Conservation (phyloP, 2,797 vertebrate genomes). For the Triplophysa yarkandensis region DNA sequence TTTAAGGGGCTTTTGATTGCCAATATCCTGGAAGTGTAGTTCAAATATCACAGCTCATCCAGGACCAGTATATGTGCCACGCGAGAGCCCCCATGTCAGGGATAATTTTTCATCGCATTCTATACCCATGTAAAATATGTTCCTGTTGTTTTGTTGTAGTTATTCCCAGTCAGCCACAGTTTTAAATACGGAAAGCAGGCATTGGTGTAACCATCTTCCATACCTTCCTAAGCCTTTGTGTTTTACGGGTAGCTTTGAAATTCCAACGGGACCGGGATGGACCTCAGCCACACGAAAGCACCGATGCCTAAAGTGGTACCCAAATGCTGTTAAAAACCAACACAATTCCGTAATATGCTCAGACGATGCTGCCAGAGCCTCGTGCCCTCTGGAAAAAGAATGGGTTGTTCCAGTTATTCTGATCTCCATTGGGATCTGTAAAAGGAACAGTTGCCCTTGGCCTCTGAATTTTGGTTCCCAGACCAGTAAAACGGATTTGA, state of each 20-base stretch:
- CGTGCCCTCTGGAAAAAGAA: conserved; percentile 54
- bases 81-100: conserved; percentile 61
- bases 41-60: conserved; percentile 65
- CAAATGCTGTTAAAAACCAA: conserved; percentile 59
- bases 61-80: conserved; percentile 63
- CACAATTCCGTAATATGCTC: conserved; percentile 48
- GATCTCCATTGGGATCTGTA: conserved; percentile 65
- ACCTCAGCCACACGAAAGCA: conserved; percentile 55
- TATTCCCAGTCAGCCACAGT: conserved; percentile 60
- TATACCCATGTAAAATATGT: conserved; percentile 57
- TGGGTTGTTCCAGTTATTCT: conserved; percentile 73
- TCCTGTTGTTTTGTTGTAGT: conserved; percentile 61
- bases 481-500: conserved; percentile 66
- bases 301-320: conserved; percentile 56
- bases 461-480: conserved; percentile 64
- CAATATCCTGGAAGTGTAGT: conserved; percentile 65
- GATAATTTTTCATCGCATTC: conserved; percentile 58
- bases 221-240: conserved; percentile 54
- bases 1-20: conserved; percentile 61
- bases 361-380: conserved; percentile 53
- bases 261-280: conserved; percentile 55
- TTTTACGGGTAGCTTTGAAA: conserved; percentile 58
- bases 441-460: conserved; percentile 73
- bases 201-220: conserved; percentile 47
- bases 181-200: conserved; percentile 54